Evolutionary conservation across 2,888 invertebrate species (phyloP), one percentile per base, ranked within the genome.

Genomic region (Microchrysa polita): DNA sequence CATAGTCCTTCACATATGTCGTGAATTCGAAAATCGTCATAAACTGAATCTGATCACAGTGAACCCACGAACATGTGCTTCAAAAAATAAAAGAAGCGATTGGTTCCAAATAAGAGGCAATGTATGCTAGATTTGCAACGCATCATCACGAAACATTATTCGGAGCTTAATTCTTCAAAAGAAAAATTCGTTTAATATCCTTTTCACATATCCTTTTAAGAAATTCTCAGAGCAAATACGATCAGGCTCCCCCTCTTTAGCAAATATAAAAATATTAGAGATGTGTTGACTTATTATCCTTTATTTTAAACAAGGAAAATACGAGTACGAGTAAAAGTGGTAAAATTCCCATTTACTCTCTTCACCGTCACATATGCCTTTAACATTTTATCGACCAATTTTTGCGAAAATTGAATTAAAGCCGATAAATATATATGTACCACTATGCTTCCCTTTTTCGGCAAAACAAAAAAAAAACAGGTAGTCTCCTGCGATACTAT

Each of bases 381-480:
- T 63, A n/a, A 23, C 34, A 23, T 60, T 60, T 42, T 63, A 7
- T 23, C 42, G 14, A 48, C 2, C 42, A 2, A n/a, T 48, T 65
- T 20, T 55, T 55, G 57, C 14, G 57, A 40, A 55, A 69, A 69
- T 69, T 69, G 69, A 69, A 57, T 69, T 69, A 69, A 69, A 69
- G 69, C n/a, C 9, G 55, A 34, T 18, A 40, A 18, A 34, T 9
- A 40, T 57, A 34, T 9, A 40, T 57, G 27, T 34, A 34, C 7
- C 2, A 2, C 2, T 34, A 34, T 34, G 27, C 27, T 7, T 34
- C 27, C 27, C 27, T 34, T 34, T 34, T 34, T 7, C 27, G 27
- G 27, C 12, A 16, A 20, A n/a, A 27, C 23, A 5, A 53, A 9
- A n/a, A 23, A 12, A n/a, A 23, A 10, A 52, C 22, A 20, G 16